Percentiles rank a stretch among this genome's conserved stretches.
Conservation (phyloP, 2,113 vertebrate genomes). For the Ictalurus furcatus region DNA sequence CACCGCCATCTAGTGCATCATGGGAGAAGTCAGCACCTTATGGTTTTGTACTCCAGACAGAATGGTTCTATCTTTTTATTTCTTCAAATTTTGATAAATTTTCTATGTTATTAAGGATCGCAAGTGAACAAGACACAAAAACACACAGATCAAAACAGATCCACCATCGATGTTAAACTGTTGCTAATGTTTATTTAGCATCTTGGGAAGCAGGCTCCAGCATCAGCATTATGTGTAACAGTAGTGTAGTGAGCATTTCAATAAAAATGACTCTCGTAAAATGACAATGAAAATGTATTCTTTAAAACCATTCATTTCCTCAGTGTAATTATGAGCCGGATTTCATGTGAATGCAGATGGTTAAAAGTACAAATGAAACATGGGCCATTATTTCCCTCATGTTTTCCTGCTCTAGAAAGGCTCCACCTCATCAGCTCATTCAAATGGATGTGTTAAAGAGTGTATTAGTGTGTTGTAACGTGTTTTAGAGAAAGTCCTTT, state of each 20-base stretch:
- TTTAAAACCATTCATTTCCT: neutral
- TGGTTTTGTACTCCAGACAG: neutral
- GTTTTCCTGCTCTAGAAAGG: neutral
- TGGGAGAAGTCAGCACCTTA: neutral
- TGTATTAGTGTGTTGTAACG: no score
- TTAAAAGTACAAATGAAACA: neutral
- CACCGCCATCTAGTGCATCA: constrained; percentile 49
- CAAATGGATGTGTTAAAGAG: neutral
- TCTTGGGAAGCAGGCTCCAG: neutral
- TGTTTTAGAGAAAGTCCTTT: neutral
- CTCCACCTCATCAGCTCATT: neutral
- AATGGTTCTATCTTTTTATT: neutral
- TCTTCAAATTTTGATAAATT: no score
- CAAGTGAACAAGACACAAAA: neutral
- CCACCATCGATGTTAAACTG: neutral
- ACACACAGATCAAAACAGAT: neutral
- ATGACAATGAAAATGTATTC: neutral
- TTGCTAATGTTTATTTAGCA: no score
- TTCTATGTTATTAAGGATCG: neutral
- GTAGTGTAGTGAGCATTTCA: neutral
- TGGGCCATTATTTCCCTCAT: no score
- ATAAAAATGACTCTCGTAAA: neutral
- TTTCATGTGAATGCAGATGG: neutral
- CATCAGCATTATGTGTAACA: neutral
- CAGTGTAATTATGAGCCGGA: neutral